Evolutionary conservation across 2,888 invertebrate species (phyloP).

Genomic region (Andrena fulva): DNA sequence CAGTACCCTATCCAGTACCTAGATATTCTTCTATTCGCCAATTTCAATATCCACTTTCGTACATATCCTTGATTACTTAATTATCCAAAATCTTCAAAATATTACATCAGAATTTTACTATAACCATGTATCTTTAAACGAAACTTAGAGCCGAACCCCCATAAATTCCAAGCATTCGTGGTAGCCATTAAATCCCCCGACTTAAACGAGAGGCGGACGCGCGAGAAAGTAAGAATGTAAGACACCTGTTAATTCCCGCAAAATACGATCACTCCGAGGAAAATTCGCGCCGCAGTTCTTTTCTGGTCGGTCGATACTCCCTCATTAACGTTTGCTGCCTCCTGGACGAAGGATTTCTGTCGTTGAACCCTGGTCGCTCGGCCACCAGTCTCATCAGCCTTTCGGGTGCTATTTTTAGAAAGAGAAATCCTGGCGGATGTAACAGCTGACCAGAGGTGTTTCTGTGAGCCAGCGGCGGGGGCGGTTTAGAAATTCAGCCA

Average conservation of each 20-base stretch:
- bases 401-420: constrained; percentile 38
- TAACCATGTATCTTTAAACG: too few species aligned
- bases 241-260: not conserved
- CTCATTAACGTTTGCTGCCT: not conserved
- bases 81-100: too few species aligned
- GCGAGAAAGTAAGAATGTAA: not conserved
- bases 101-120: too few species aligned
- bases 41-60: too few species aligned
- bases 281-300: not conserved
- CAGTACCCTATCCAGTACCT: too few species aligned
- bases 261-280: not conserved
- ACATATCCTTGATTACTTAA: too few species aligned
- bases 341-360: constrained; percentile 25
- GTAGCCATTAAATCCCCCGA: not conserved
- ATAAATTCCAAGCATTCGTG: not conserved
- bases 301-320: not conserved
- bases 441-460: constrained; percentile 36
- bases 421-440: constrained; percentile 36
- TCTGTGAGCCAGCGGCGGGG: not conserved
- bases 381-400: not conserved
- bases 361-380: constrained; percentile 36
- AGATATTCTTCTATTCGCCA: too few species aligned
- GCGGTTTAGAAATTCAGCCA: constrained; percentile 36
- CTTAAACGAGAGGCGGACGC: not conserved
- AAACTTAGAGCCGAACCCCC: too few species aligned